Evolutionary conservation across 35 echinoderm and acorn worm genomes (phyloP).

Genomic region (Heliocidaris tuberculata): DNA sequence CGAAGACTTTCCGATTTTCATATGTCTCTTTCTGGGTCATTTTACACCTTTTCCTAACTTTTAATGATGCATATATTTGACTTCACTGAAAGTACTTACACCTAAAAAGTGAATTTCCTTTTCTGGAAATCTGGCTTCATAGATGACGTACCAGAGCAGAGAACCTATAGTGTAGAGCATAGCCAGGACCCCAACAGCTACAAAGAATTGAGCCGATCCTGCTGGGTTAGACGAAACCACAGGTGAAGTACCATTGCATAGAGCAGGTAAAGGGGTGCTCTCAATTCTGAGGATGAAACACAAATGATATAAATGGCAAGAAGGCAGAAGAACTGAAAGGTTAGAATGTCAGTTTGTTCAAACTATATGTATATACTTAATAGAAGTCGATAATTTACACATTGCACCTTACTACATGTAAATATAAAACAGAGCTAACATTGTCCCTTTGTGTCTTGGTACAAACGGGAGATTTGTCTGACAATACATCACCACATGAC

Average conservation of each 20-base stretch:
- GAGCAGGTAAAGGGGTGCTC: not conserved
- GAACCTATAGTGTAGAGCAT: slow-evolving; percentile 83
- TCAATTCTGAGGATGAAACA: not conserved
- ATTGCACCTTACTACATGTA: too few relatives aligned
- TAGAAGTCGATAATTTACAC: too few relatives aligned
- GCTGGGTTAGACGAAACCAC: slow-evolving; percentile 47
- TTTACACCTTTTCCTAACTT: too few relatives aligned
- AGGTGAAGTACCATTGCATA: not conserved
- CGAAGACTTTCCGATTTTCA: too few relatives aligned
- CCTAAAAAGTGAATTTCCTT: slow-evolving; percentile 9
- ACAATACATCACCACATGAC: too few relatives aligned
- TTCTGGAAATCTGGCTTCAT: slow-evolving; percentile 51
- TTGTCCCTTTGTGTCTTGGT: too few relatives aligned
- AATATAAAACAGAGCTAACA: too few relatives aligned
- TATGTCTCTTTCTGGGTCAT: too few relatives aligned
- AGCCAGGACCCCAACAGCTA: slow-evolving; percentile 83
- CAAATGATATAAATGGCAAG: not conserved
- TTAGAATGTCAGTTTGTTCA: too few relatives aligned
- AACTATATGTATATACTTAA: too few relatives aligned
- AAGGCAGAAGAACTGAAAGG: not conserved
- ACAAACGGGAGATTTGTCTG: too few relatives aligned
- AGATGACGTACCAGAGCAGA: slow-evolving; percentile 84
- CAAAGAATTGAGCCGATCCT: slow-evolving; percentile 82
- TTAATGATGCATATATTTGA: too few relatives aligned
- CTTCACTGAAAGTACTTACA: not conserved